Conservation (phyloP, 2,797 vertebrate genomes). For the Pampus argenteus region DNA sequence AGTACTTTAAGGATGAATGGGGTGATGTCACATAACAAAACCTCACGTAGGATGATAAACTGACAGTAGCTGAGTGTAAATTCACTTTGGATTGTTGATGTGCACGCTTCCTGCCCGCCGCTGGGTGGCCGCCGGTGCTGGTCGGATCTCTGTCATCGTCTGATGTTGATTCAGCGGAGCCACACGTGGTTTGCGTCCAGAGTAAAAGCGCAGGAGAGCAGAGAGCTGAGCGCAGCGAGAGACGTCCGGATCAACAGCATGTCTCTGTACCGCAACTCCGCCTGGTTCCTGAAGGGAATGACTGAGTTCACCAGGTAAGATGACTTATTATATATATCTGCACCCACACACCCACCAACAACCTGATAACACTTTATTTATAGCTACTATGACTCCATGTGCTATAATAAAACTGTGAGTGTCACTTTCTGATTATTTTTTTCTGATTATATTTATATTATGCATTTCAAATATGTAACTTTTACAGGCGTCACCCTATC, state of each 20-base stretch:
- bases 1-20: too few relatives aligned
- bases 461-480: not conserved
- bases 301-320: constrained; percentile 87
- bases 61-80: too few relatives aligned
- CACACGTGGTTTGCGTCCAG: constrained; percentile 71
- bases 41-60: too few relatives aligned
- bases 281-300: constrained; percentile 86
- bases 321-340: too few relatives aligned
- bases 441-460: too few relatives aligned
- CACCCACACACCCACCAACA: too few relatives aligned
- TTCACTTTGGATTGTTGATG: too few relatives aligned
- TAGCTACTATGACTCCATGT: not conserved
- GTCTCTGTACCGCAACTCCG: constrained; percentile 88
- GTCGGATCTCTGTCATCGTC: too few relatives aligned
- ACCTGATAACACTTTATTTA: not conserved
- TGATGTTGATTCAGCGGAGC: constrained; percentile 21
- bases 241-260: constrained; percentile 70
- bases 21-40: too few relatives aligned
- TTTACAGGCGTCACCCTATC: not conserved
- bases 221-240: constrained; percentile 47
- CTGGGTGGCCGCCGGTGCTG: constrained; percentile 62
- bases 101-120: constrained; percentile 21
- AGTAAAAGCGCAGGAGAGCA: constrained; percentile 67
- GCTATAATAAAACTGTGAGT: not conserved
- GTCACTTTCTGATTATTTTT: not conserved